These are phyloP conservation scores for Leptobrachium leishanense DNA, from an alignment of 2,113 vertebrate species.

Conservation along the genomic window DNA sequence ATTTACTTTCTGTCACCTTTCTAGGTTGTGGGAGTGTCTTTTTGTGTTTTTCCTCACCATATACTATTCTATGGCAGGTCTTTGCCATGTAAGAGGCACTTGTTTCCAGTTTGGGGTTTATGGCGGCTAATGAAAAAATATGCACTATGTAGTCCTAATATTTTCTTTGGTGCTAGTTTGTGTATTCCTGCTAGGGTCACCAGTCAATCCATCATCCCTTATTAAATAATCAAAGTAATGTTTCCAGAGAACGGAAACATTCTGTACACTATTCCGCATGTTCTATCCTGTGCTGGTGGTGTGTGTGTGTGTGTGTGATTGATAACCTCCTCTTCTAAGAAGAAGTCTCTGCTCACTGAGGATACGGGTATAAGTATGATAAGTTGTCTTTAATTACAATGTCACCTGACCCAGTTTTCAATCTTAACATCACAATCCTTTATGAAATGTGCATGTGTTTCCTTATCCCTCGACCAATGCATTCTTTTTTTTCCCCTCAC, in stretches of 20 bases:
- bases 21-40: too few relatives aligned
- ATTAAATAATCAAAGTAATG: slow-evolving; percentile 17
- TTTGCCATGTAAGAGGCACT: neutral
- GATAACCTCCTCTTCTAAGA: neutral
- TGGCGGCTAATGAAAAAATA: neutral
- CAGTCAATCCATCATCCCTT: slow-evolving; percentile 16
- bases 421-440: slow-evolving; percentile 3
- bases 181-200: slow-evolving; percentile 2
- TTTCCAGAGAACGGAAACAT: slow-evolving; percentile 38
- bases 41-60: too few relatives aligned
- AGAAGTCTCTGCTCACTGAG: neutral
- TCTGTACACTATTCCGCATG: slow-evolving; percentile 18
- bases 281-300: slow-evolving; percentile 33
- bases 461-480: neutral
- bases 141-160: too few relatives aligned
- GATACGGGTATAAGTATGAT: neutral
- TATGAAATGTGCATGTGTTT: slow-evolving; percentile 8
- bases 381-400: neutral
- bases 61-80: neutral
- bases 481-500: neutral
- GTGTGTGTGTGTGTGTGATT: slow-evolving; percentile 19
- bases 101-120: neutral
- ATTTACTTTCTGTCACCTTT: too few relatives aligned
- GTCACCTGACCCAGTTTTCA: neutral
- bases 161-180: slow-evolving; percentile 9